Conservation (phyloP, 2,797 vertebrate species). For the Brachymystax lenok region DNA sequence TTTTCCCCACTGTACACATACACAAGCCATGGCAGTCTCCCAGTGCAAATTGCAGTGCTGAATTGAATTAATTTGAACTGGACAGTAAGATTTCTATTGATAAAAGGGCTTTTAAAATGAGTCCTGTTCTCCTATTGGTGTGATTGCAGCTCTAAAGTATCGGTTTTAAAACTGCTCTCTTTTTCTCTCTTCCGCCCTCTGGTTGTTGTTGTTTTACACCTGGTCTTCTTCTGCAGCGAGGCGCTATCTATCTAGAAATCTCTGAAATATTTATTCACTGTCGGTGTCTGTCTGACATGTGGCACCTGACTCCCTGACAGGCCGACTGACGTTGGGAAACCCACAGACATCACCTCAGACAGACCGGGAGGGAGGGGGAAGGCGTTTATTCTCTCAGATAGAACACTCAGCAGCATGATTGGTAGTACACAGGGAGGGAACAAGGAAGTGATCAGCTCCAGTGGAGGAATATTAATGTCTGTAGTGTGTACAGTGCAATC, state of each 20-base stretch:
- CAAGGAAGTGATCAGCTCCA: constrained; percentile 11
- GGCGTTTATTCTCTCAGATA: background rate
- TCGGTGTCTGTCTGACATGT: constrained; percentile 20
- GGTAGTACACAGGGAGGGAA: constrained; percentile 13
- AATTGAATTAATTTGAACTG: background rate
- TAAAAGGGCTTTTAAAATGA: constrained; percentile 6
- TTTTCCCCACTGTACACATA: too few relatives aligned
- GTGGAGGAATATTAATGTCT: constrained; percentile 29
- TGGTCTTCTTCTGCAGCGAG: background rate
- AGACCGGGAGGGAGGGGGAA: background rate
- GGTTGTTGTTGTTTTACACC: constrained; percentile 13
- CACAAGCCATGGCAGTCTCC: too few relatives aligned
- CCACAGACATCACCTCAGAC: background rate
- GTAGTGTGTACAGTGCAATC: background rate
- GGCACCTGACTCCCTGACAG: constrained; percentile 1
- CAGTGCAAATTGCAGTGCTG: background rate
- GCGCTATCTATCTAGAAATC: constrained; percentile 9
- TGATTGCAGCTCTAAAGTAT: background rate
- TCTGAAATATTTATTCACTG: constrained; percentile 16
- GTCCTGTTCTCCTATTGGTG: background rate
- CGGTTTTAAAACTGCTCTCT: background rate
- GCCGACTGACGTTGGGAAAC: background rate
- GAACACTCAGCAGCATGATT: constrained; percentile 4
- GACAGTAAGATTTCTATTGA: background rate
- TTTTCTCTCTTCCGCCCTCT: background rate